A percentile compares a stretch with the other conserved stretches of the same genome.
These are phyloP conservation scores for Gymnodraco acuticeps DNA, from an alignment of 2,797 vertebrate species.

Conservation along the genomic window DNA sequence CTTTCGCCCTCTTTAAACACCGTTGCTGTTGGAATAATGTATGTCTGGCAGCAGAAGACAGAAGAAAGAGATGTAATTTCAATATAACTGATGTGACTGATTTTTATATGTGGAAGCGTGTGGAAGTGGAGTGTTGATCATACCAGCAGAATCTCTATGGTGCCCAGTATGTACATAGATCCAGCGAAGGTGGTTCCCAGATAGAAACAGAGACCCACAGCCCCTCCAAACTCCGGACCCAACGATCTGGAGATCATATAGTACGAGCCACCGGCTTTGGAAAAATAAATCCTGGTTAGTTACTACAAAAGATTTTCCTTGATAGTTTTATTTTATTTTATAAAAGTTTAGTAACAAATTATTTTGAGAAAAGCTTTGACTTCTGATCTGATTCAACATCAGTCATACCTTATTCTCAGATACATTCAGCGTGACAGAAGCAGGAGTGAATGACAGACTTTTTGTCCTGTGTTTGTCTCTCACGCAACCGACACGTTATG, in stretches of 20 bases:
- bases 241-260: slow-evolving; percentile 97
- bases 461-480: neutral
- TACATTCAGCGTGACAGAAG: neutral
- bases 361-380: neutral
- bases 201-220: slow-evolving; percentile 96
- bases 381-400: neutral
- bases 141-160: slow-evolving; percentile 96
- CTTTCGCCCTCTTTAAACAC: slow-evolving; percentile 76
- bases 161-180: slow-evolving; percentile 96
- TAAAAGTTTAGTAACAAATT: neutral
- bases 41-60: slow-evolving; percentile 81
- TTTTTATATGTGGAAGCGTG: neutral
- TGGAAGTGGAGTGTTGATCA: slow-evolving; percentile 13
- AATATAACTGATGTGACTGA: neutral
- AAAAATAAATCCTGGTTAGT: slow-evolving; percentile 35
- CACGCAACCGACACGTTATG: neutral
- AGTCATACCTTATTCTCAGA: neutral
- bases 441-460: neutral
- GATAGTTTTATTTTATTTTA: neutral
- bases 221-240: slow-evolving; percentile 96
- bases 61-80: neutral
- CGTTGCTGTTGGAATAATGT: slow-evolving; percentile 88
- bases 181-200: slow-evolving; percentile 96
- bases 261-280: slow-evolving; percentile 93
- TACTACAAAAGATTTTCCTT: neutral